Conservation (phyloP, 2,888 invertebrate species). For the Epistrophe eligans region DNA sequence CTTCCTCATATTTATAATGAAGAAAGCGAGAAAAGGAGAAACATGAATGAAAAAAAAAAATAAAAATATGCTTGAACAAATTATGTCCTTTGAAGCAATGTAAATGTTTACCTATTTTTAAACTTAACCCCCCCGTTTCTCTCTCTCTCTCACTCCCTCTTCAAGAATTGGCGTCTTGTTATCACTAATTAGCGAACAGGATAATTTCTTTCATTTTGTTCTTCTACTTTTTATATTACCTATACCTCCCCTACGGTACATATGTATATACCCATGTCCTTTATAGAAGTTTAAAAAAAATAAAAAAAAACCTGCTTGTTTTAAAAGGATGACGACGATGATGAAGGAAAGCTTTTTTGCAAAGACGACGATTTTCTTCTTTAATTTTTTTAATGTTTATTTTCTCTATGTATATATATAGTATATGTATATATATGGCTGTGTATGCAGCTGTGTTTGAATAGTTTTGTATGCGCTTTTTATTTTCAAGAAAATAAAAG, state of each 20-base stretch:
- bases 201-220: slow-evolving; percentile 63
- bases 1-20: slow-evolving; percentile 10
- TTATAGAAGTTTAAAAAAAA: background rate
- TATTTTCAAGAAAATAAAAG: slow-evolving; percentile 2
- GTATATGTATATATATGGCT: too few species aligned
- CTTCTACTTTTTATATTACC: slow-evolving; percentile 1
- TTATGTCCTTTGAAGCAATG: slow-evolving; percentile 71
- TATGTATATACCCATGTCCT: slow-evolving; percentile 5
- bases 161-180: slow-evolving; percentile 48
- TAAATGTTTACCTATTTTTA: slow-evolving; percentile 64
- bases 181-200: slow-evolving; percentile 73
- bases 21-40: background rate
- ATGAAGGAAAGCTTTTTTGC: slow-evolving; percentile 57
- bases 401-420: background rate
- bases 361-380: slow-evolving; percentile 48
- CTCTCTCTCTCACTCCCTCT: background rate
- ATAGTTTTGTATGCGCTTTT: slow-evolving; percentile 62
- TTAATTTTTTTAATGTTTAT: slow-evolving; percentile 16
- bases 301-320: slow-evolving; percentile 8
- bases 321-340: slow-evolving; percentile 40
- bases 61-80: slow-evolving; percentile 46
- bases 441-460: slow-evolving; percentile 28
- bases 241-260: too few species aligned
- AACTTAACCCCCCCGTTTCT: background rate
- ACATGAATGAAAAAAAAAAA: background rate